Percentiles rank a stretch among this genome's conserved stretches.
phyloP scores from a whole-genome alignment of 2,113 vertebrate genomes.

The Orthochromis indermauri region DNA sequence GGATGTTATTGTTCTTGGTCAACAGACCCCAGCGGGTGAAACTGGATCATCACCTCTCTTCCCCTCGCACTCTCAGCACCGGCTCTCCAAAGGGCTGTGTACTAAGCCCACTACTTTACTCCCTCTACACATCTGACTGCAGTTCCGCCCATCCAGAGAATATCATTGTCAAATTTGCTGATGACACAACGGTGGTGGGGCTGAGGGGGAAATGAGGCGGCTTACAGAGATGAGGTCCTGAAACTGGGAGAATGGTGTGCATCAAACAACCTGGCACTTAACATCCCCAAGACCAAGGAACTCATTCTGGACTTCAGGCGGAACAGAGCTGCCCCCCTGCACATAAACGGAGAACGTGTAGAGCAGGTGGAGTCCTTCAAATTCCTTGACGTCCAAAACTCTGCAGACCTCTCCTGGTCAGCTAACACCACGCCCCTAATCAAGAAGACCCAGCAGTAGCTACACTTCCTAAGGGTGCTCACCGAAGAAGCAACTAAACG shows the following conservation, averaged over 20 bases:
- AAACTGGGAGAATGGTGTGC: neutral
- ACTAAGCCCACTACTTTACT: neutral
- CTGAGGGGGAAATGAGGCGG: neutral
- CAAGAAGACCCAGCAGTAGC: neutral
- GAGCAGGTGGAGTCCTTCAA: neutral
- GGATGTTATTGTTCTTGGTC: neutral
- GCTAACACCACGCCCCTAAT: neutral
- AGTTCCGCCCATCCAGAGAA: neutral
- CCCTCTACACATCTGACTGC: neutral
- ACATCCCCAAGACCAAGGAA: neutral
- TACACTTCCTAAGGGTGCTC: neutral
- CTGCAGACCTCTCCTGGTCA: neutral
- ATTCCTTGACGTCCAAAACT: neutral
- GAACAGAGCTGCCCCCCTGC: neutral
- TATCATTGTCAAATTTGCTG: neutral
- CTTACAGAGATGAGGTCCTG: neutral
- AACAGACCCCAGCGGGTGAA: neutral
- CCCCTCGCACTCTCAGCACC: neutral
- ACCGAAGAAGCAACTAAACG: neutral
- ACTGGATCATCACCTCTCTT: neutral
- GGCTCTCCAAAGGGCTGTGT: neutral
- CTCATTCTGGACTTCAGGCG: neutral
- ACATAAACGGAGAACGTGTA: neutral
- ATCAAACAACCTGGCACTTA: neutral
- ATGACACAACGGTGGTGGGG: neutral